Evolutionary conservation across 2,113 vertebrate genomes (phyloP).

Genomic region (Petrocephalus zakoni): DNA sequence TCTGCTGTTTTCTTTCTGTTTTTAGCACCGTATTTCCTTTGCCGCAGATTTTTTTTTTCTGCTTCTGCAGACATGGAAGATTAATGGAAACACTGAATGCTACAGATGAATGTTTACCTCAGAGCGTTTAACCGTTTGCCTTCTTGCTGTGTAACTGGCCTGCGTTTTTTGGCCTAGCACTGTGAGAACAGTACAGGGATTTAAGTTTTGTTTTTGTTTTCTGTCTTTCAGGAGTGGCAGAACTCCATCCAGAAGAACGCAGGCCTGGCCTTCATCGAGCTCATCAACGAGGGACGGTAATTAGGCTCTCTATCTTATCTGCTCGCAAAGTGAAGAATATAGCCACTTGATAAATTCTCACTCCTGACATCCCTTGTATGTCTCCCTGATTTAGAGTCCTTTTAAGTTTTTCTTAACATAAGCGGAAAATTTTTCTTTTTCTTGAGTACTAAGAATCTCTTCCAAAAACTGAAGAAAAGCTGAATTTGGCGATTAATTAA

Average conservation of each 20-base stretch:
- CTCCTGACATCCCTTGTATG: background rate
- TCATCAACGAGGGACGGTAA: slow-evolving; percentile 99
- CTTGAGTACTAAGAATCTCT: background rate
- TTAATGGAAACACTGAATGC: background rate
- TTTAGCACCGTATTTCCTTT: background rate
- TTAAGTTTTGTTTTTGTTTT: background rate
- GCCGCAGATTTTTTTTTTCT: background rate
- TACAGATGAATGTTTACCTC: background rate
- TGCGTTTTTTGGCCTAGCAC: background rate
- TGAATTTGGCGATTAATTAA: background rate
- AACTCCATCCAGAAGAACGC: slow-evolving; percentile 99
- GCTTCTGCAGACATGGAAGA: background rate
- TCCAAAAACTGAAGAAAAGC: background rate
- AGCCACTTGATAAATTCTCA: background rate
- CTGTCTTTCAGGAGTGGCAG: slow-evolving; percentile 88
- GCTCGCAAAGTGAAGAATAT: background rate
- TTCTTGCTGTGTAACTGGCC: background rate
- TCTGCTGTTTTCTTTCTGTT: background rate
- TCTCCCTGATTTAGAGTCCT: background rate
- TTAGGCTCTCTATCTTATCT: slow-evolving; percentile 35
- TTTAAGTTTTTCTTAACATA: background rate
- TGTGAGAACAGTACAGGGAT: background rate
- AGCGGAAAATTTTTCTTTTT: background rate
- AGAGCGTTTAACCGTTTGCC: background rate
- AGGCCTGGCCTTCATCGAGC: slow-evolving; percentile 96